These are phyloP conservation scores for Ophiothrix spiculata DNA, from an alignment of 35 echinoderm and acorn worm genomes.

Conservation along the genomic window DNA sequence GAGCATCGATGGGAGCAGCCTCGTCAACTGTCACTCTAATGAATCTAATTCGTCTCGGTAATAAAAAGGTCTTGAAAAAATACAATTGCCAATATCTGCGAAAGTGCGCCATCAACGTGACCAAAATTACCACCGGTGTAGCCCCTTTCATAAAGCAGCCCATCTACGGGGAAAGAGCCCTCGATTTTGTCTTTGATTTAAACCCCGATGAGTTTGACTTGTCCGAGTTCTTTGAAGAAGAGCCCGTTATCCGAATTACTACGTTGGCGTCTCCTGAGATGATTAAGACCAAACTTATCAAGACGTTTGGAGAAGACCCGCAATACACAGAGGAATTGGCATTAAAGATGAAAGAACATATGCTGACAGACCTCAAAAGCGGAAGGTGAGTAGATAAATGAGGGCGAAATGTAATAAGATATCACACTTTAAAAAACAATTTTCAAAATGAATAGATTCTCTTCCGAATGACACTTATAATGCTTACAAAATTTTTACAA, in stretches of 20 bases:
- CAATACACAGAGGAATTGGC: conserved; percentile 30
- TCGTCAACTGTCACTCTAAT: conserved; percentile 22
- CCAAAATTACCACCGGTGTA: conserved; percentile 20
- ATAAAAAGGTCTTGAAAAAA: conserved; percentile 32
- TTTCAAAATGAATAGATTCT: no score
- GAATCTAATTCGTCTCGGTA: conserved; percentile 33
- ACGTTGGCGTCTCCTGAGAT: neutral
- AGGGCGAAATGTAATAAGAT: no score
- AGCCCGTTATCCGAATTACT: conserved; percentile 23
- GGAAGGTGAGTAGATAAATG: neutral
- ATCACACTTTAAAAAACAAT: no score
- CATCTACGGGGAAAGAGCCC: conserved; percentile 37
- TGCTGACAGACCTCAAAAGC: neutral
- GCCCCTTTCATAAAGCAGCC: conserved; percentile 32
- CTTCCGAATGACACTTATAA: no score
- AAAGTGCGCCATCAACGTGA: conserved; percentile 48
- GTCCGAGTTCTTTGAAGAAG: conserved; percentile 21
- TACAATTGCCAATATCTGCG: conserved; percentile 44
- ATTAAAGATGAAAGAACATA: conserved; percentile 21
- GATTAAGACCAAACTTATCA: neutral
- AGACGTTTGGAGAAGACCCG: neutral
- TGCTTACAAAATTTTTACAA: no score
- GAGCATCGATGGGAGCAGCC: conserved; percentile 19
- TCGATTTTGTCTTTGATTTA: conserved; percentile 39
- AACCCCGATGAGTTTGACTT: conserved; percentile 22